These are phyloP conservation scores for Lamellibrachia satsuma DNA, from an alignment of 2,888 invertebrate genomes.

Conservation along the genomic window DNA sequence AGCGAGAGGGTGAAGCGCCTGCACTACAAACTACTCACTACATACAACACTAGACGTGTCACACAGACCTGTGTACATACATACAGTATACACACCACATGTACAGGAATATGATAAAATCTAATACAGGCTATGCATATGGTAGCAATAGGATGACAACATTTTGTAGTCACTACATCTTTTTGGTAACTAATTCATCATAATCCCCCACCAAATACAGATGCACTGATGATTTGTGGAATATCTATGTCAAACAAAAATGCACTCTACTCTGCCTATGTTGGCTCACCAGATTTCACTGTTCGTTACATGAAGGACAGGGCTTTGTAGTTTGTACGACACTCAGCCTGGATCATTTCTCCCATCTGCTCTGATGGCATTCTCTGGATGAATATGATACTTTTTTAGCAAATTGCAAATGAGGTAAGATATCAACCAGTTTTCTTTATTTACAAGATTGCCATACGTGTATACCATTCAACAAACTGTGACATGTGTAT, in stretches of 20 bases:
- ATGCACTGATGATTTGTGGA: neutral
- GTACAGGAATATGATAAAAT: no score
- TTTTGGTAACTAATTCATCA: neutral
- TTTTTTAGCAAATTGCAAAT: no score
- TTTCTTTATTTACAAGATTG: no score
- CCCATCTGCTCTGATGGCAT: constrained; percentile 73
- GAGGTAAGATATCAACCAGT: no score
- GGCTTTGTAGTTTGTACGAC: constrained; percentile 83
- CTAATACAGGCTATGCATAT: neutral
- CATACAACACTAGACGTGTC: no score
- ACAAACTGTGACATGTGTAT: no score
- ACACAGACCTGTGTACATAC: no score
- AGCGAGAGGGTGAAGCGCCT: no score
- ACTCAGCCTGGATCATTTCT: constrained; percentile 77
- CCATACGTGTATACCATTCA: no score
- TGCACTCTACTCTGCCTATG: constrained; percentile 66
- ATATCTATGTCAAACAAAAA: neutral
- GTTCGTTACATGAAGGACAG: constrained; percentile 84
- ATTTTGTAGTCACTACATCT: neutral
- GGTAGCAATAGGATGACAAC: neutral
- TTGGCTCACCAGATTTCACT: constrained; percentile 65
- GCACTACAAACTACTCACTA: no score
- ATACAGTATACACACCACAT: no score
- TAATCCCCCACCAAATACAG: neutral
- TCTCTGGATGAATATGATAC: constrained; percentile 38